These are phyloP conservation scores for Florisuga fusca DNA, from an alignment of 2,797 vertebrate genomes.

Conservation along the genomic window DNA sequence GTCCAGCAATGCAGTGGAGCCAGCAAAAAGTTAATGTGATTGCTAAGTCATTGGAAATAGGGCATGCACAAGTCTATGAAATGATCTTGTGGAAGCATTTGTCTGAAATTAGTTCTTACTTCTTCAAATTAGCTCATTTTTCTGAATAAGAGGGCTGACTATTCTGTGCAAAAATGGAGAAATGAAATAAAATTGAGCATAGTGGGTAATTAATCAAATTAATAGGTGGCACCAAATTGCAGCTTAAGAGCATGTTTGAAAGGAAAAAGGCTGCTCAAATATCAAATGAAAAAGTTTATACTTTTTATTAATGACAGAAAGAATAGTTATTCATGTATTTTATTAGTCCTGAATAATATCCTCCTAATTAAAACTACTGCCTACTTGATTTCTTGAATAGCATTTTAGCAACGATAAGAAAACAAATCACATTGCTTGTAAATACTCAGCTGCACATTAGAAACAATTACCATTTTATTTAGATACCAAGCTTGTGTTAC, in stretches of 20 bases:
- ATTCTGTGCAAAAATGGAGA: constrained; percentile 31
- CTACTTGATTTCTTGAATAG: constrained; percentile 2
- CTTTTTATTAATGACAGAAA: constrained; percentile 22
- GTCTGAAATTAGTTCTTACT: constrained; percentile 55
- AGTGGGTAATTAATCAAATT: constrained; percentile 53
- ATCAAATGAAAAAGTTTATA: constrained; percentile 18
- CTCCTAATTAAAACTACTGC: constrained; percentile 51
- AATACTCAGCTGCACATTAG: constrained; percentile 64
- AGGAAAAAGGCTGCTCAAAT: constrained; percentile 8
- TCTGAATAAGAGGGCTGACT: constrained; percentile 46
- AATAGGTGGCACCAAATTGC: constrained; percentile 9
- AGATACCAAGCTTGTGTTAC: constrained; percentile 46
- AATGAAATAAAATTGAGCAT: constrained; percentile 56
- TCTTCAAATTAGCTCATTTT: constrained; percentile 66
- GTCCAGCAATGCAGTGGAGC: neutral
- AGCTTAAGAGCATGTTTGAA: constrained; percentile 16
- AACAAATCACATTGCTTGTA: constrained; percentile 49
- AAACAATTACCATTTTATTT: constrained; percentile 62
- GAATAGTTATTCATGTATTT: constrained; percentile 44
- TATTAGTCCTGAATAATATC: constrained; percentile 43
- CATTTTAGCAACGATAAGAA: constrained; percentile 21
- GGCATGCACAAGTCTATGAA: neutral
- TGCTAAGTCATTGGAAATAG: constrained; percentile 48
- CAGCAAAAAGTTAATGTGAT: constrained; percentile 39
- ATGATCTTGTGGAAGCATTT: constrained; percentile 35